These are phyloP conservation scores for Falco rusticolus DNA, from an alignment of 2,797 vertebrate genomes.

Conservation along the genomic window DNA sequence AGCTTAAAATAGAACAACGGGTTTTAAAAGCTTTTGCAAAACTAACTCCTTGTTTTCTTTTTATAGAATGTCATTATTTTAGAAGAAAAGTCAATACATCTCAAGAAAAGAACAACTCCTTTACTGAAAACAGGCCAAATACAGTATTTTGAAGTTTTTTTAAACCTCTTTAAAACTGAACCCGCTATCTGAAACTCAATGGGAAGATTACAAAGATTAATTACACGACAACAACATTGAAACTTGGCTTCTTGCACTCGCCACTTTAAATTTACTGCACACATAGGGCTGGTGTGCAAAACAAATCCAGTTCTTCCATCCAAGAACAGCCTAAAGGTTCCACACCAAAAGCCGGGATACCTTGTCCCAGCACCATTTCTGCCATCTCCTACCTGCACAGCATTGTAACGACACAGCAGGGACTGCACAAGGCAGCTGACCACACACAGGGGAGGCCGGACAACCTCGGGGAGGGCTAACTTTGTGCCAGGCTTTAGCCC, in stretches of 20 bases:
- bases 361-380: not conserved
- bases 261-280: not conserved
- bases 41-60: not conserved
- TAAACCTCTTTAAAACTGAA: not conserved
- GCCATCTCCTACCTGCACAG: not conserved
- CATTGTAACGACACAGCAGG: not conserved
- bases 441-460: fast-evolving
- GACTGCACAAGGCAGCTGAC: not conserved
- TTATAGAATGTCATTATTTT: not conserved
- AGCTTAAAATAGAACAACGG: not conserved
- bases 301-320: not conserved
- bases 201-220: not conserved
- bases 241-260: not conserved
- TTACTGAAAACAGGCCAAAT: not conserved
- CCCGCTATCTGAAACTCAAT: not conserved
- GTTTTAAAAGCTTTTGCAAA: not conserved
- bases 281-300: not conserved
- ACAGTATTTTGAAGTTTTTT: not conserved
- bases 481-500: not conserved
- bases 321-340: not conserved
- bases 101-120: not conserved
- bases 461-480: not conserved
- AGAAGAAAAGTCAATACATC: not conserved
- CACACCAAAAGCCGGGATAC: not conserved
- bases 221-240: not conserved